Conservation (phyloP, 2,797 vertebrate species). For the Hypotaenidia philippensis region DNA sequence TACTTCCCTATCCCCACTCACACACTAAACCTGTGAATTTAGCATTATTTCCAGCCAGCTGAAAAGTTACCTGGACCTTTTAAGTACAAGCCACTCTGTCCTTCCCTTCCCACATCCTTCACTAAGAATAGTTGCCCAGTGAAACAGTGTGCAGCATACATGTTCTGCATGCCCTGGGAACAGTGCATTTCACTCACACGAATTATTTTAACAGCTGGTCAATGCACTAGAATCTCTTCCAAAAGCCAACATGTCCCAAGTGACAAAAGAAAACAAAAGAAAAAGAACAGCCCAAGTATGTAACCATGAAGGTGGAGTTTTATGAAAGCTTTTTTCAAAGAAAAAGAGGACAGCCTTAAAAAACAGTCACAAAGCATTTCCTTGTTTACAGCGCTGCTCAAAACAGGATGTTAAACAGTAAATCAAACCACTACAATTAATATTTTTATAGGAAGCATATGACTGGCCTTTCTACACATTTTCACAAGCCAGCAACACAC, state of each 20-base stretch:
- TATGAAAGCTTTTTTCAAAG: neutral
- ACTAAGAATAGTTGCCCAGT: neutral
- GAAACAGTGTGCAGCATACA: neutral
- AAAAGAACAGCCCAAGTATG: neutral
- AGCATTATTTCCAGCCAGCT: neutral
- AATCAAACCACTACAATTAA: slow-evolving; percentile 13
- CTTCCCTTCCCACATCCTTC: slow-evolving; percentile 3
- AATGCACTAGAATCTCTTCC: slow-evolving; percentile 19
- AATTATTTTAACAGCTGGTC: slow-evolving; percentile 9
- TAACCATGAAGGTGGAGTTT: neutral
- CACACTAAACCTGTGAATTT: neutral
- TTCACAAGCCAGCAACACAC: slow-evolving; percentile 52
- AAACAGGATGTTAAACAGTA: neutral
- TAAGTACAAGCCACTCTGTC: neutral
- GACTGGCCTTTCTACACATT: slow-evolving; percentile 20
- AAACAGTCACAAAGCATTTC: slow-evolving; percentile 31
- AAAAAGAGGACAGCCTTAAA: slow-evolving; percentile 27
- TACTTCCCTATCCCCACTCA: neutral
- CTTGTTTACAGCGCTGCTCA: neutral
- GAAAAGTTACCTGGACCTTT: slow-evolving; percentile 5
- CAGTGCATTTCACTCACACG: neutral
- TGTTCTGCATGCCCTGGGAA: neutral
- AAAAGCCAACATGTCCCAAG: slow-evolving; percentile 21
- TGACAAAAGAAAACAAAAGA: neutral
- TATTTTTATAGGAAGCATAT: slow-evolving; percentile 16